Base-by-base conservation (phyloP, 2,113 vertebrate genomes). In the Promerops cafer region DNA sequence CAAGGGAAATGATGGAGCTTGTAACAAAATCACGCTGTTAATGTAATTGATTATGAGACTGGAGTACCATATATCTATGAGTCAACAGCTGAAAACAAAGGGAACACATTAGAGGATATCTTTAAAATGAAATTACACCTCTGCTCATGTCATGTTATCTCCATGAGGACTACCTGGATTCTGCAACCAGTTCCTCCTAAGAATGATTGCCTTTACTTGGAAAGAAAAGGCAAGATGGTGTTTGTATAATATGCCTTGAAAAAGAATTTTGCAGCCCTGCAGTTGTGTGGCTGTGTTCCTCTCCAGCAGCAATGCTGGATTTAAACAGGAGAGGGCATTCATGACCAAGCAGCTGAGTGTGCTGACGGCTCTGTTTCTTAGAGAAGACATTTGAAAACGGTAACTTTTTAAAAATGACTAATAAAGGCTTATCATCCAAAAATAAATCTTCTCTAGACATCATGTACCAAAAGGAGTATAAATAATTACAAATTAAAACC, bases 311-410 rank as follows among this genome's bases (percentile, higher is more conserved):
- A 95, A 76, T 93, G 31, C 95, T 85, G 50, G 18, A 33, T 93
- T 96, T 81, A 52, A 90, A 96, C 98, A 98, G 96, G 61, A 98
- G 98, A 97, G 97, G 98, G 98, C 91, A 94, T 94, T 93, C 94
- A 8, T 54, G 69, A 94, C 81, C 84, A 94, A 96, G 88, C 83
- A 91, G 83, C 89, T 23, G 56, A 64, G 45, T 54, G 81, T 63
- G n/a, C 49, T 24, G 42, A 72, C 16, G 17, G 5, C 56, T 54
- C 54, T 0, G 2, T 83, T 83, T 91, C 50, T 60, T 47, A 78
- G 74, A 77, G 40, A 76, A 66, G 37, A 71, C 13, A 21, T 77
- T 93, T 64, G 54, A 94, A 96, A 96, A 93, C 1, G 5, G 23
- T 79, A 31, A 27, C 7, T 95, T 93, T 94, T 94, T 94, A n/a